These are phyloP conservation scores for Syncerus caffer DNA, from an alignment of 2,797 vertebrate species.

Conservation along the genomic window DNA sequence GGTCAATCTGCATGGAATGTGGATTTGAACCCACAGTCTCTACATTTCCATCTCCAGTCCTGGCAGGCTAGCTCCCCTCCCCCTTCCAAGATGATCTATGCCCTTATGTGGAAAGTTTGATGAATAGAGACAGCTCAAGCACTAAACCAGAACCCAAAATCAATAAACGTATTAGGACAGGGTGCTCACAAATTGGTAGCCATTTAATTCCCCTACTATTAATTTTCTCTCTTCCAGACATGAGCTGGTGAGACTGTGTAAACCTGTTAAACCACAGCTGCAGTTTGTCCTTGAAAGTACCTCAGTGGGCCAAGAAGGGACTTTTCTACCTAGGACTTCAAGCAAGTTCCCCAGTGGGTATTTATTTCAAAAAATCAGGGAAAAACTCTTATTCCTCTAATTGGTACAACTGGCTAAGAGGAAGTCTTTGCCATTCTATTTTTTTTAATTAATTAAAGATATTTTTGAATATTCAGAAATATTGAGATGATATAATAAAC, in stretches of 20 bases:
- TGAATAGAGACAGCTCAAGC: slow-evolving; percentile 55
- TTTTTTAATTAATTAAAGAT: background rate
- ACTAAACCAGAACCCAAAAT: slow-evolving; percentile 73
- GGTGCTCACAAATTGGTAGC: slow-evolving; percentile 75
- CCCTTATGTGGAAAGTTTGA: slow-evolving; percentile 51
- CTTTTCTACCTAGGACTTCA: background rate
- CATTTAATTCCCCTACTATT: slow-evolving; percentile 63
- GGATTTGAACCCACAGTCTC: slow-evolving; percentile 21
- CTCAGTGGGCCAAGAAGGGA: background rate
- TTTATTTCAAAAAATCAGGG: slow-evolving; percentile 7
- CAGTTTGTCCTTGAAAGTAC: background rate
- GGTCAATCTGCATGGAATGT: background rate
- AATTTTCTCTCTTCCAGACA: slow-evolving; percentile 37
- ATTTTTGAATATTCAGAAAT: slow-evolving; percentile 1
- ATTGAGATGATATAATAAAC: background rate
- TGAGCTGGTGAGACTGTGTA: background rate
- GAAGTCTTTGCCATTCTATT: background rate
- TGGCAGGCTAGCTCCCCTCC: background rate
- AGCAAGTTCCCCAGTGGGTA: background rate
- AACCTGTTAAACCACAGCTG: background rate
- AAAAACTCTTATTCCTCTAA: background rate
- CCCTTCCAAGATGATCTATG: slow-evolving; percentile 21
- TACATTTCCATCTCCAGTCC: background rate
- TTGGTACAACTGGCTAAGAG: background rate
- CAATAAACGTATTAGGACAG: slow-evolving; percentile 74